A percentile compares a stretch with the other conserved stretches of the same genome.
Evolutionary conservation across 2,113 vertebrate species (phyloP).

Genomic region (Electrona antarctica): DNA sequence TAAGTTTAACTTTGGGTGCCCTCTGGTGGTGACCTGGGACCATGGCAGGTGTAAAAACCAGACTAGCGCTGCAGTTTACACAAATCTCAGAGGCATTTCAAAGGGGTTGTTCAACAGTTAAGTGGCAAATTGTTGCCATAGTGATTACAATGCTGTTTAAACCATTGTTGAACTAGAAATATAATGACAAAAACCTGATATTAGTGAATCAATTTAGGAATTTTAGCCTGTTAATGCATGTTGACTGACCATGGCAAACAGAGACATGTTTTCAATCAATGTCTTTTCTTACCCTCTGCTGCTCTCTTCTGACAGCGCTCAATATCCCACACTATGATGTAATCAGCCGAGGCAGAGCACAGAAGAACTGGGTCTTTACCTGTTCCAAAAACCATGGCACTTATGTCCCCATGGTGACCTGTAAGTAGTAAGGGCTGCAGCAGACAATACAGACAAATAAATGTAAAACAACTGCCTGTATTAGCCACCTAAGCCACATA

Average conservation of each 20-base stretch:
- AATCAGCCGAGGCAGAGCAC: constrained; percentile 87
- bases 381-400: constrained; percentile 83
- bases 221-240: neutral
- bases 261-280: neutral
- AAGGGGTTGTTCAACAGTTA: no score
- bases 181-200: no score
- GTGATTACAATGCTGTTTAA: no score
- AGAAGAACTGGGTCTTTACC: constrained; percentile 66
- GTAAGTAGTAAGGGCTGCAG: constrained; percentile 73
- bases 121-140: no score
- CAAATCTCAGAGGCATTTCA: no score
- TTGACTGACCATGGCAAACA: no score
- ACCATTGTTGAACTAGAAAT: neutral
- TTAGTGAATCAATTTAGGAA: neutral
- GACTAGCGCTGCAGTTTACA: no score
- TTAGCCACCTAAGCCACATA: no score
- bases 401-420: constrained; percentile 83
- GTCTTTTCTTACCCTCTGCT: constrained; percentile 72
- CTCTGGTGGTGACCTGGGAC: no score
- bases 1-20: no score
- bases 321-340: constrained; percentile 84
- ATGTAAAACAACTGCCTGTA: no score
- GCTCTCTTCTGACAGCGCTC: constrained; percentile 72
- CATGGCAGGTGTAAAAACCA: no score
- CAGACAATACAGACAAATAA: constrained; percentile 1